Conservation (phyloP, 2,888 invertebrate genomes). For the Ichneumoninae sp. region DNA sequence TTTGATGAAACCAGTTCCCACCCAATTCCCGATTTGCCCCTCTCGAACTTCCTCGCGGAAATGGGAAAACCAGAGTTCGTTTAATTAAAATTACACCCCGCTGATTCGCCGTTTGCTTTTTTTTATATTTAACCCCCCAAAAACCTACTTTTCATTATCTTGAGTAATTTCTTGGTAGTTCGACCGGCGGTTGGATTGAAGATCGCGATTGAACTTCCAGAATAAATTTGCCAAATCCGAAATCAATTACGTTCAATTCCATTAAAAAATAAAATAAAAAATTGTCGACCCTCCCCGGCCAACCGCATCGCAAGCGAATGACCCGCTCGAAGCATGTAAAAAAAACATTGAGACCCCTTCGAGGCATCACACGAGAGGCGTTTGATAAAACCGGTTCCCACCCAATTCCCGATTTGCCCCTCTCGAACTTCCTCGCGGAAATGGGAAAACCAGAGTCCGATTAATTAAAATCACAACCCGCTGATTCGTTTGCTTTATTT, state of each 20-base stretch:
- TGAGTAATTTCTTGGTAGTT: too few relatives aligned
- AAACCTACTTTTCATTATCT: too few relatives aligned
- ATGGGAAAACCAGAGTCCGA: slow-evolving; percentile 1
- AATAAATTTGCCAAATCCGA: too few relatives aligned
- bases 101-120: background rate
- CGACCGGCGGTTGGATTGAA: too few relatives aligned
- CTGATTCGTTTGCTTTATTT: background rate
- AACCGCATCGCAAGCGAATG: background rate
- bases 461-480: slow-evolving; percentile 60
- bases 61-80: slow-evolving; percentile 1
- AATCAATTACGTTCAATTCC: too few relatives aligned
- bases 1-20: slow-evolving; percentile 68
- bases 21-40: too few relatives aligned
- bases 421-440: too few relatives aligned
- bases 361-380: slow-evolving; percentile 65
- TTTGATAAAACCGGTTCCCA: slow-evolving; percentile 68
- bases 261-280: too few relatives aligned
- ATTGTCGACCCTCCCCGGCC: too few relatives aligned
- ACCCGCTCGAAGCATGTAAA: background rate
- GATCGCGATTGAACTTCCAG: too few relatives aligned
- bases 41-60: too few relatives aligned
- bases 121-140: background rate
- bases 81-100: slow-evolving; percentile 60
- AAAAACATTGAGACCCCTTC: slow-evolving; percentile 10
- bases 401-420: too few relatives aligned